Evolutionary conservation across 2,888 invertebrate genomes (phyloP), one percentile per base, ranked within the genome.

Genomic region (Troides oblongomaculatus): DNA sequence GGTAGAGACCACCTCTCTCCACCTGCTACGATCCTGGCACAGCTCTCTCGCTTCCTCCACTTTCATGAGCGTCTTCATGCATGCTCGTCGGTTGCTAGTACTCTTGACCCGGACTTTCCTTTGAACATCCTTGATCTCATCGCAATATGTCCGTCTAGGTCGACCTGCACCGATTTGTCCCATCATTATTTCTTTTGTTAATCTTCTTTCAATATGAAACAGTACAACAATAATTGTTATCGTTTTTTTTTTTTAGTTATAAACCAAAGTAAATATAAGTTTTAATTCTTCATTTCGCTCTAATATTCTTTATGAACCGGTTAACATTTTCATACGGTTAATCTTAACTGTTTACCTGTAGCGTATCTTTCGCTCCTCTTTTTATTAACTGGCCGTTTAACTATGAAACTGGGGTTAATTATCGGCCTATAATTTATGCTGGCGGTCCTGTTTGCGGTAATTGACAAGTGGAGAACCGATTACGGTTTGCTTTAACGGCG

Each of bases 391-490:
- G 25, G 30, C n/a, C 58, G 62, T 70, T 66, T 50, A 58, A 58
- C 62, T 66, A 62, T 66, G 50, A 70, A 65, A 66, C 65, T 58
- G 25, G 30, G 36, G 67, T 46, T 60, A 70, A 70, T 66, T 70
- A 66, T 56, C 53, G 39, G 66, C 39, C 66, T 63, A 63, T 66
- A 70, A 63, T 66, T 66, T 66, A 70, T 63, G 53, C 25, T 60
- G 18, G 56, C 39, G 46, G 58, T 70, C 66, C 66, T 30, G 63
- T 70, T 64, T 53, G 60, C 53, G 10, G 25, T 70, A 70, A 70
- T 70, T 70, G 70, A 70, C 70, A 70, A 65, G 64, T 59, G 39
- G 25, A 17, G 63, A 30, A n/a, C 25, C 62, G 39, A 66, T 70
- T 63, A 64, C 58, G 39, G 70, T 60, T 14, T 53, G 59, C 59